These are phyloP conservation scores for Solenopsis fugax DNA, from an alignment of 1,140 invertebrate species.

Conservation along the genomic window DNA sequence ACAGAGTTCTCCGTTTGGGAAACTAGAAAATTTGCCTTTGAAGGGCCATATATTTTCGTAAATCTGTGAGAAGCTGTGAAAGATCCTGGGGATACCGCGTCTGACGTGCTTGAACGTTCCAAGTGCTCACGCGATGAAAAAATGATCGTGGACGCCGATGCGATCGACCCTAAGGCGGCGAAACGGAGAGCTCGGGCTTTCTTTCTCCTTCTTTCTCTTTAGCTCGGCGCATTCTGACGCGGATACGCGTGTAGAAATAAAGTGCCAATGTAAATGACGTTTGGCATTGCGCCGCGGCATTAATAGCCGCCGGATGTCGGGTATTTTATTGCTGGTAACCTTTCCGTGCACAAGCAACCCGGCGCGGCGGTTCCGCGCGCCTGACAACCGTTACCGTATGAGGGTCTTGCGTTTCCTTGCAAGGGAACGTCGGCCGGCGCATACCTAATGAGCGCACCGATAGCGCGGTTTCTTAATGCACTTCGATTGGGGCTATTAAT, in stretches of 20 bases:
- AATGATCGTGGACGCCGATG: neutral
- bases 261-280: constrained; percentile 74
- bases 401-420: constrained; percentile 73
- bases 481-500: constrained; percentile 78
- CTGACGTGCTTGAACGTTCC: neutral
- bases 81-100: neutral
- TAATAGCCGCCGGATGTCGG: constrained; percentile 75
- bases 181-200: constrained; percentile 13
- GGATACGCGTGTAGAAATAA: constrained; percentile 70
- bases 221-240: constrained; percentile 56
- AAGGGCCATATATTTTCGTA: neutral
- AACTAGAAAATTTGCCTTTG: neutral
- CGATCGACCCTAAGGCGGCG: constrained; percentile 8
- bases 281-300: constrained; percentile 71
- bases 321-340: constrained; percentile 76
- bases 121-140: constrained; percentile 16
- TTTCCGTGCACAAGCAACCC: constrained; percentile 69
- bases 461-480: constrained; percentile 74
- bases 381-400: constrained; percentile 69
- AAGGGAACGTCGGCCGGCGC: constrained; percentile 70
- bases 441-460: constrained; percentile 74
- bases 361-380: constrained; percentile 57
- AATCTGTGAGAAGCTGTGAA: neutral
- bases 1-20: neutral
- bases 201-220: neutral